phyloP scores from a whole-genome alignment of 2,113 vertebrate genomes.

The Turdus rufiventris region DNA sequence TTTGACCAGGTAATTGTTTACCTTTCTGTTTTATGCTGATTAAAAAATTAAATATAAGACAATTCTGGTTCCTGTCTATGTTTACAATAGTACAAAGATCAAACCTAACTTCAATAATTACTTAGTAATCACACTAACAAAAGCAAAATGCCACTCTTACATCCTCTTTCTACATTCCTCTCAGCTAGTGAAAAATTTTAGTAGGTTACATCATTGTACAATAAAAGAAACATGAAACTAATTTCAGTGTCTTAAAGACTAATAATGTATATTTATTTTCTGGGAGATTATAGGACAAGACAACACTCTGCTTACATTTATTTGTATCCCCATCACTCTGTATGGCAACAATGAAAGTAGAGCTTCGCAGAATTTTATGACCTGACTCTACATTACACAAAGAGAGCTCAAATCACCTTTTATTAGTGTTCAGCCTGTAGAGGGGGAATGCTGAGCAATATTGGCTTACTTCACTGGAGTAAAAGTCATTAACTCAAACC shows the following conservation, averaged over 20 bases:
- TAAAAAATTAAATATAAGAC: neutral
- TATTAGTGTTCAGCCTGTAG: neutral
- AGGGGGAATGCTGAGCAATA: neutral
- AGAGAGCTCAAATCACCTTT: constrained; percentile 35
- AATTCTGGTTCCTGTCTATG: neutral
- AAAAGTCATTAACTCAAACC: neutral
- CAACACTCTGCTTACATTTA: neutral
- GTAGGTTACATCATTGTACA: neutral
- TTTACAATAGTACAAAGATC: neutral
- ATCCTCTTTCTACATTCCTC: neutral
- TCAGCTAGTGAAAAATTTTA: neutral
- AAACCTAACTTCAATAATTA: neutral
- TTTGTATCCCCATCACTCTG: neutral
- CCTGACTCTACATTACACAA: neutral
- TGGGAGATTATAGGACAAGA: neutral
- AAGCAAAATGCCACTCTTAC: neutral
- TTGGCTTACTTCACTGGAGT: neutral
- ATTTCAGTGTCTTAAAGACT: neutral
- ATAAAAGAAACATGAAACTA: neutral
- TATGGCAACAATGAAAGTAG: constrained; percentile 36
- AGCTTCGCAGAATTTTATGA: constrained; percentile 1
- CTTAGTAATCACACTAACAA: neutral
- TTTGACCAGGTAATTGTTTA: neutral
- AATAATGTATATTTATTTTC: neutral
- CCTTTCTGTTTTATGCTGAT: neutral